Base-by-base conservation (phyloP, 2,888 invertebrate species). In the Nomada goodeniana region DNA sequence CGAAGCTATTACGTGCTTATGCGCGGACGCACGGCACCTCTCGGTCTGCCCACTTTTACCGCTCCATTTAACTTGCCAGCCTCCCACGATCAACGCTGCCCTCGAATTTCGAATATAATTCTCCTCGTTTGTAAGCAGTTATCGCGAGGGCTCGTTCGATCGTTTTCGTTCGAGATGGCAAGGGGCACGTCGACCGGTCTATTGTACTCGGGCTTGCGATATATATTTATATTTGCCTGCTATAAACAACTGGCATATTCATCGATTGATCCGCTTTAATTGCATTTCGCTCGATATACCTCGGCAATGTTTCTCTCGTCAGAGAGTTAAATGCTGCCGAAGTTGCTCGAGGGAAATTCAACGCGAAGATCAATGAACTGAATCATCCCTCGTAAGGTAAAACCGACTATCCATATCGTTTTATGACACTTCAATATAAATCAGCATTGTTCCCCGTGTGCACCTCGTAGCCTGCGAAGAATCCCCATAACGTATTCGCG, bases 41-140 rank as follows among this genome's bases (percentile, higher is more conserved):
- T 42, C 64, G 53, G 65, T 70, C 47, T 23, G 63, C 36, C 65
- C 69, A 74, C 73, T 73, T 76, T 79, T 71, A 64, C 55, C 69
- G 73, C 76, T 64, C 84, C 67, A 83, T 84, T 84, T 83, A 69
- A 15, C 59, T n/a, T 2, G 26, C 13, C 10, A 1, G 26, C 11
- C 61, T 18, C 23, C 13, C 68, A 15, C 26, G 50, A 57, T 57
- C 60, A 7, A 29, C 59, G 44, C 23, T 10, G 11, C 26, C 20
- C 20, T 15, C 11, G 15, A 20, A 55, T 63, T 61, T 52, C 13
- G 52, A 57, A 44, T 50, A 69, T 53, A 64, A 64, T 72, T 53
- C 42, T 26, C 20, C 11, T 10, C 18, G 55, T 60, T 63, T 42
- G 7, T 26, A 55, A 65, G 36, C 55, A 67, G 64, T 80, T 79